phyloP scores from a whole-genome alignment of 2,797 vertebrate genomes.

The Botia kubotai region DNA sequence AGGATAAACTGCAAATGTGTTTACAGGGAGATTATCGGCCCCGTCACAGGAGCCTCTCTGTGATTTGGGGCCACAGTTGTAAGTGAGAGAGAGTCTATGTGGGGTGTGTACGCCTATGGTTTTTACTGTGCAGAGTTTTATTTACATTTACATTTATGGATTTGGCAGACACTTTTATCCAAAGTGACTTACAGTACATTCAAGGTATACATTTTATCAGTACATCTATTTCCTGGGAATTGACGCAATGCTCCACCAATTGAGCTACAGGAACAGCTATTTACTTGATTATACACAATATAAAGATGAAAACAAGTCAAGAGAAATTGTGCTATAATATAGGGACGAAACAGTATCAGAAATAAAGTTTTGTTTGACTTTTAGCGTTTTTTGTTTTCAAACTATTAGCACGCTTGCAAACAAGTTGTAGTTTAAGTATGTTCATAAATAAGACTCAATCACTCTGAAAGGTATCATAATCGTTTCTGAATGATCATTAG shows the following conservation, averaged over 20 bases:
- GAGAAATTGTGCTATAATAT: neutral
- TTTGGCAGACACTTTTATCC: too few relatives aligned
- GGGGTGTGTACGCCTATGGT: neutral
- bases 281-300: neutral
- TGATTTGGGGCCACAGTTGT: slow-evolving; percentile 61
- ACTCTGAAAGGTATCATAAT: too few relatives aligned
- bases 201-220: too few relatives aligned
- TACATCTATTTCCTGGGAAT: too few relatives aligned
- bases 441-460: neutral
- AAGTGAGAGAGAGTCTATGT: neutral
- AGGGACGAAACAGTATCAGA: neutral
- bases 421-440: too few relatives aligned
- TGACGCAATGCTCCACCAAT: too few relatives aligned
- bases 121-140: neutral
- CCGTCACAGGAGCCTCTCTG: slow-evolving; percentile 68
- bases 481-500: too few relatives aligned
- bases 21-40: slow-evolving; percentile 77
- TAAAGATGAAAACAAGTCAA: neutral
- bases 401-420: neutral
- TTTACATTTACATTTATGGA: too few relatives aligned
- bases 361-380: neutral
- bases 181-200: too few relatives aligned
- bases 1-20: slow-evolving; percentile 79
- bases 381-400: neutral
- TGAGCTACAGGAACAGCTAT: too few relatives aligned